These are phyloP conservation scores for Parazoanthus swiftii DNA, from an alignment of 92 coral and sea anemone genomes.

Conservation along the genomic window DNA sequence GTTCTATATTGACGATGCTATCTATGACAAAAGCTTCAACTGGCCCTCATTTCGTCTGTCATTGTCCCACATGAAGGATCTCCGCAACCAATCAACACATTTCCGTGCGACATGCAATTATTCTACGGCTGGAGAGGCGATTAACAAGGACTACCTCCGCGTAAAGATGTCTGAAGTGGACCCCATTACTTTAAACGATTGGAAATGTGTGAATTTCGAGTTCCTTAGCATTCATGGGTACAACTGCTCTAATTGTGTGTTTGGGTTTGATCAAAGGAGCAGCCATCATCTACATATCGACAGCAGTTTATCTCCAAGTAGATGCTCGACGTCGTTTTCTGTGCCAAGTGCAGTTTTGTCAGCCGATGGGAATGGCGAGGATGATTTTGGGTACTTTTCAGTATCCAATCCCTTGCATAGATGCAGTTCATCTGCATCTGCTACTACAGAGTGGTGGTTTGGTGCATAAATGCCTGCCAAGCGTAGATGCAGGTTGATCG, in stretches of 20 bases:
- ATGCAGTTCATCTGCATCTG: not conserved
- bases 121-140: not conserved
- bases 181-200: not conserved
- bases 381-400: conserved; percentile 8
- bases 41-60: conserved; percentile 45
- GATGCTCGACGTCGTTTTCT: not conserved
- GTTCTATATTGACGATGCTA: conserved; percentile 10
- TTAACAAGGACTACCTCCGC: conserved; percentile 39
- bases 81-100: conserved; percentile 16
- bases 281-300: not conserved
- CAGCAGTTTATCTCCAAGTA: not conserved
- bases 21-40: not conserved
- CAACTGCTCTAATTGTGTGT: conserved; percentile 21
- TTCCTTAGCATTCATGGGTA: conserved; percentile 35
- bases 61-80: not conserved
- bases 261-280: not conserved
- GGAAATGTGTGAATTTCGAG: conserved; percentile 19
- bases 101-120: conserved; percentile 45
- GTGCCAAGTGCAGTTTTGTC: not conserved
- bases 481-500: too few relatives aligned
- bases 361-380: not conserved
- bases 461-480: not conserved
- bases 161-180: not conserved
- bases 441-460: conserved; percentile 42
- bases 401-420: conserved; percentile 3